A percentile compares a stretch with the other conserved stretches of the same genome.
These are phyloP conservation scores for Phylloscopus collybita DNA, from an alignment of 2,797 vertebrate genomes.

Conservation along the genomic window DNA sequence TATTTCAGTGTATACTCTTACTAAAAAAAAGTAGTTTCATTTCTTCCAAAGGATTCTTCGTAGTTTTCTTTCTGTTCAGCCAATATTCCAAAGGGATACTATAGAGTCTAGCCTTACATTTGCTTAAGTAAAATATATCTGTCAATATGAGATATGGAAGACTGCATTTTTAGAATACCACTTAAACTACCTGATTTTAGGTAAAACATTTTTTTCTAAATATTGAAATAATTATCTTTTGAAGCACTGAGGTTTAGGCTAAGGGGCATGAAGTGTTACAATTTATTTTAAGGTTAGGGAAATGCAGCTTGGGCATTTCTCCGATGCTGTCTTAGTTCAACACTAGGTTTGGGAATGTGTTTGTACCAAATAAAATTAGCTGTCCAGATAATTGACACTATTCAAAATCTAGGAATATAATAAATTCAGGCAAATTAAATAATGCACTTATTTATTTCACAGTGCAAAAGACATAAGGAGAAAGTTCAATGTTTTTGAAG, in stretches of 20 bases:
- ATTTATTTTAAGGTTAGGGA: background rate
- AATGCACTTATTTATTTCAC: background rate
- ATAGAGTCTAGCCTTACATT: background rate
- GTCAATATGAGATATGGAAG: background rate
- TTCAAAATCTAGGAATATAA: background rate
- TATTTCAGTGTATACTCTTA: background rate
- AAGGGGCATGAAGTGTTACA: background rate
- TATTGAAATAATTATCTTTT: background rate
- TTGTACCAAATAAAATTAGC: background rate
- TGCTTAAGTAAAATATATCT: background rate
- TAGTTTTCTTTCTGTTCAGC: background rate
- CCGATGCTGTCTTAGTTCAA: background rate
- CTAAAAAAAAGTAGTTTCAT: constrained; percentile 5
- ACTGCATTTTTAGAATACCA: background rate
- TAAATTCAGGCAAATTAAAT: background rate
- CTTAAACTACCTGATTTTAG: background rate
- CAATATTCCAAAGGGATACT: background rate
- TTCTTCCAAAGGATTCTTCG: background rate
- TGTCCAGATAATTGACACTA: background rate
- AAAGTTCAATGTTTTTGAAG: background rate
- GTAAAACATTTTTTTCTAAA: background rate
- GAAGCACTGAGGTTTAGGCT: background rate
- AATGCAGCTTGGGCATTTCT: background rate
- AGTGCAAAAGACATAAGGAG: background rate
- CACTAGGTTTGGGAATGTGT: background rate